Evolutionary conservation across 2,113 vertebrate genomes (phyloP), one percentile per base, ranked within the genome.

Genomic region (Ceratotherium simum): DNA sequence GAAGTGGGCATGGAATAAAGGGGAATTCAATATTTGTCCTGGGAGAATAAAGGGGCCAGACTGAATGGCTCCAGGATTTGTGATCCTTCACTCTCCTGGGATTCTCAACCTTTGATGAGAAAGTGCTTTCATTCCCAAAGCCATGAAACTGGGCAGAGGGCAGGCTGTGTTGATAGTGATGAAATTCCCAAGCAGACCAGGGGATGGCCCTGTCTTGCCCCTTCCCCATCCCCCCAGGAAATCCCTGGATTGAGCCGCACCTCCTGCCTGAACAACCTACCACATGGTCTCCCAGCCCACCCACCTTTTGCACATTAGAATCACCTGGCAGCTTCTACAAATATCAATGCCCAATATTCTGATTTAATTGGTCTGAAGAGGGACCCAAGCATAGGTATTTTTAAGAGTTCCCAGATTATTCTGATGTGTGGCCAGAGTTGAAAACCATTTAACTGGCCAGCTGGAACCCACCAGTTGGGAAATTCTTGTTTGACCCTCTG

Each of bases 171-270:
- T 25, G n/a, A 36, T 29, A 54, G 67, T 4, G n/a, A 81, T 23
- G 72, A 85, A n/a, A 36, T 88, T 75, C 60, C 58, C 10, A 83
- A 60, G 51, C 20, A 46, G 39, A 42, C 29, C 33, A 29, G 8
- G 20, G 6, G 4, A 14, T n/a, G 5, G 4, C 12, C n/a, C 39
- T 70, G 1, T 8, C 20, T 33, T 54, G 17, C 6, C 1, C 11
- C 65, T 31, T 11, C 25, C 12, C 18, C 2, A 25, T 42, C 36
- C 8, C 6, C 25, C 65, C 2, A 4, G 2, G 10, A 33, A 81
- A 58, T 31, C 20, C 6, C 42, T 5, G 14, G 11, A 17, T 65
- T 36, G 27, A 46, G 23, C 39, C 4, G 8, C 20, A 65, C 21
- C 20, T 75, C 42, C 20, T 8, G 23, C 2, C 54, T 20, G 36